These are phyloP conservation scores for Nycticryphes semicollaris DNA, from an alignment of 2,113 vertebrate species.

Conservation along the genomic window DNA sequence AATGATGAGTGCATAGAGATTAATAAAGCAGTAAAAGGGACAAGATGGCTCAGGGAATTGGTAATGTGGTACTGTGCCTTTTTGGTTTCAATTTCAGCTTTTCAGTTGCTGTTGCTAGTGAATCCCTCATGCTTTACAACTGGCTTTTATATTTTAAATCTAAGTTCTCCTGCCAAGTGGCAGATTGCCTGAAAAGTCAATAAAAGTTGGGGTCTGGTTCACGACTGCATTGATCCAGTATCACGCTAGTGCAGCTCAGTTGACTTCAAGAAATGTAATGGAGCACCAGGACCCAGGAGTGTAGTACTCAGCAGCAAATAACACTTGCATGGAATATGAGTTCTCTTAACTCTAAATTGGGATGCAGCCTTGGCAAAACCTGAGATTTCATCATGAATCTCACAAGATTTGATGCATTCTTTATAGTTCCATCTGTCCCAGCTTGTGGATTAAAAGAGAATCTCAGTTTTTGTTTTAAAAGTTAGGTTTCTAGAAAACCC, in stretches of 20 bases:
- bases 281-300: slow-evolving; percentile 12
- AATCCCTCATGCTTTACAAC: slow-evolving; percentile 45
- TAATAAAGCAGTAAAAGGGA: background rate
- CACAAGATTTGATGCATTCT: background rate
- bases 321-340: background rate
- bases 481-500: background rate
- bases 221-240: background rate
- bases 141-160: slow-evolving; percentile 48
- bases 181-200: slow-evolving; percentile 52
- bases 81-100: slow-evolving; percentile 58
- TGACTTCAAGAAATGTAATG: background rate
- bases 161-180: slow-evolving; percentile 62
- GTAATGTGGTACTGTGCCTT: background rate
- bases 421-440: background rate
- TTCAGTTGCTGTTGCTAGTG: slow-evolving; percentile 43
- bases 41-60: slow-evolving; percentile 8
- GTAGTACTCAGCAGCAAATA: background rate
- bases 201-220: slow-evolving; percentile 52
- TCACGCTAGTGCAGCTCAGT: background rate
- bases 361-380: background rate
- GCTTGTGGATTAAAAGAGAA: background rate
- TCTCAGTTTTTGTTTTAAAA: background rate
- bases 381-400: background rate
- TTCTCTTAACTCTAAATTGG: background rate
- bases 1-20: background rate